phyloP scores from a whole-genome alignment of 64 coral and sea anemone genomes.

The Catalaphyllia jardinei region DNA sequence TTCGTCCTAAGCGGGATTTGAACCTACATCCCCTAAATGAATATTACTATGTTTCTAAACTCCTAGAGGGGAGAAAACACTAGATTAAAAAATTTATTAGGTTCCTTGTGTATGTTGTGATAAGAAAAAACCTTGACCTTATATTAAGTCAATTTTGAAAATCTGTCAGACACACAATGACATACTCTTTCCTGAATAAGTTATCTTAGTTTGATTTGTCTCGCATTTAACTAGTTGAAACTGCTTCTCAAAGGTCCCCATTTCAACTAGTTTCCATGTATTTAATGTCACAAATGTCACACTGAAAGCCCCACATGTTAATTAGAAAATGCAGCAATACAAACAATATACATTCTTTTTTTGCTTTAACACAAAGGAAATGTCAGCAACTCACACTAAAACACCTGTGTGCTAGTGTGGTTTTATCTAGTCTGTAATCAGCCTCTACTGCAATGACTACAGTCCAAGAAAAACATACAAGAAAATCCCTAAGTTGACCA shows the following conservation, averaged over 20 bases:
- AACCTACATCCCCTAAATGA: no score
- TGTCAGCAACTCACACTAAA: not conserved
- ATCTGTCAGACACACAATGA: not conserved
- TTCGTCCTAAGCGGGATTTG: no score
- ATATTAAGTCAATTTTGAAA: not conserved
- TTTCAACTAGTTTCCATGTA: not conserved
- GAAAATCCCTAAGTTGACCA: not conserved
- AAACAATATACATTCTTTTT: slow-evolving; percentile 20
- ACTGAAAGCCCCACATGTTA: not conserved
- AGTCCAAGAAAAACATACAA: not conserved
- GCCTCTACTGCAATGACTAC: not conserved
- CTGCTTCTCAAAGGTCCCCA: not conserved
- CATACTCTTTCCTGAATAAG: not conserved
- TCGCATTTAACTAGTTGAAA: not conserved
- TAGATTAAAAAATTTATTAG: no score
- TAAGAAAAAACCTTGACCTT: no score
- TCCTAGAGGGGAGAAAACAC: no score
- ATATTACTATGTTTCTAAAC: no score
- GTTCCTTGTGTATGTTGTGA: no score
- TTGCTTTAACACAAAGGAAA: slow-evolving; percentile 33
- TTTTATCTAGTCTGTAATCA: not conserved
- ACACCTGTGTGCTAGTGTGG: slow-evolving; percentile 1
- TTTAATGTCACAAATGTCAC: not conserved
- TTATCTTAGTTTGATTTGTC: not conserved
- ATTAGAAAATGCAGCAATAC: slow-evolving; percentile 1